Evolutionary conservation across 2,113 vertebrate genomes (phyloP), one percentile per base, ranked within the genome.

Genomic region (Atractosteus spatula): DNA sequence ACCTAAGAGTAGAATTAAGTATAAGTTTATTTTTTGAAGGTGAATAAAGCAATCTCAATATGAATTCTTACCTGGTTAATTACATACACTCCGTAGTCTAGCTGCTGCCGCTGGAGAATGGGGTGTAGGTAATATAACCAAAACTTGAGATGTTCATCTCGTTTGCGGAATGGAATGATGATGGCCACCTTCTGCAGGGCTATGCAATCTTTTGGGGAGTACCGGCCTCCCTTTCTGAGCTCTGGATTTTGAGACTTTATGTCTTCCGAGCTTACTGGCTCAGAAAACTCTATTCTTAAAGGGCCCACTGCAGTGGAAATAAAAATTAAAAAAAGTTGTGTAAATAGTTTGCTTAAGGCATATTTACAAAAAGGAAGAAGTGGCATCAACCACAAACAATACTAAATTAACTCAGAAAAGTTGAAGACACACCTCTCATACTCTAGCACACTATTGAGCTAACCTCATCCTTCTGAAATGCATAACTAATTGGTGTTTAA

Each of bases 111-210:
- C 77, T 96, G 94, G 17, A 99, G 92, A 77, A 98, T 87, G 0
- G 97, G 97, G 78, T 99, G 97, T 67, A 99, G 85, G 79, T 97
- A 99, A 85, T 92, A 90, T 0, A 99, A 91, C 96, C 96, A 99
- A 77, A 86, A 98, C 75, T 93, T 98, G 16, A 99, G 92, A 77
- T 99, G 97, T 11, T 98, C 95, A 5, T 97, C 95, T 1, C 97
- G 90, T 2, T 94, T 94, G 16, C 97, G 85, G 85, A 98, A 99
- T 0, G 97, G 96, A 75, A 99, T 99, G 76, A 99, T 95, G 79
- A 99, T 71, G 71, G 97, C 97, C 47, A 99, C 96, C 79, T 97
- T 99, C 87, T 95, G 94, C 77, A 89, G 89, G 2, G 97, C 94
- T 72, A 78, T 7, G 29, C 97, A 99, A 83, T 94, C 83, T 41